Percentiles rank a stretch among this genome's conserved stretches.
These are phyloP conservation scores for Mesoclemmys tuberculata DNA, from an alignment of 2,113 vertebrate species.

Conservation along the genomic window DNA sequence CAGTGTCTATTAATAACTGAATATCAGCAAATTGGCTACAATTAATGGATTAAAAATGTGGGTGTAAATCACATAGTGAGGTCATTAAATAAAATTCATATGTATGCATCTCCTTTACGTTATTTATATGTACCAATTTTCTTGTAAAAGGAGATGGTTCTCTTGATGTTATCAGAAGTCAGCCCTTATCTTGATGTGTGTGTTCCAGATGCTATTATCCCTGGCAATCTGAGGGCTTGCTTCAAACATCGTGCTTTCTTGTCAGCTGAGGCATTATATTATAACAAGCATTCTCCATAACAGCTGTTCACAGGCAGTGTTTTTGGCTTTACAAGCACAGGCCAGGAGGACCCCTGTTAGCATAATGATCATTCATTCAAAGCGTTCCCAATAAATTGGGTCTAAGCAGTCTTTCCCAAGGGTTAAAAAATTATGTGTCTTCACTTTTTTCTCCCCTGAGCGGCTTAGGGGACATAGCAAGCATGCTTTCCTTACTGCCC, in stretches of 20 bases:
- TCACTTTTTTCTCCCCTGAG: background rate
- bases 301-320: constrained; percentile 45
- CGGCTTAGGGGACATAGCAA: background rate
- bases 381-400: constrained; percentile 28
- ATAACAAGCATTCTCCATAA: constrained; percentile 35
- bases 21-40: background rate
- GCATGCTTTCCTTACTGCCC: background rate
- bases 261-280: constrained; percentile 42
- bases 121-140: constrained; percentile 16
- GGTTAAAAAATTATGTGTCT: background rate
- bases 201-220: constrained; percentile 42
- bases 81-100: constrained; percentile 8
- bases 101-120: background rate
- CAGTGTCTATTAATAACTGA: background rate
- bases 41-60: background rate
- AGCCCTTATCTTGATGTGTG: background rate
- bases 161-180: constrained; percentile 51
- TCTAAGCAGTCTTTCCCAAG: constrained; percentile 32
- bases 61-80: background rate
- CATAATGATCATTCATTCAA: constrained; percentile 24
- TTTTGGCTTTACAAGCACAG: constrained; percentile 53
- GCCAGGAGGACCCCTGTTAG: background rate
- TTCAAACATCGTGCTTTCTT: constrained; percentile 47
- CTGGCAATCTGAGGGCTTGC: constrained; percentile 1
- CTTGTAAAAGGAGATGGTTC: constrained; percentile 34